A percentile compares a stretch with the other conserved stretches of the same genome.
Evolutionary conservation across 2,113 vertebrate species (phyloP).

Genomic region (Hassar affinis): DNA sequence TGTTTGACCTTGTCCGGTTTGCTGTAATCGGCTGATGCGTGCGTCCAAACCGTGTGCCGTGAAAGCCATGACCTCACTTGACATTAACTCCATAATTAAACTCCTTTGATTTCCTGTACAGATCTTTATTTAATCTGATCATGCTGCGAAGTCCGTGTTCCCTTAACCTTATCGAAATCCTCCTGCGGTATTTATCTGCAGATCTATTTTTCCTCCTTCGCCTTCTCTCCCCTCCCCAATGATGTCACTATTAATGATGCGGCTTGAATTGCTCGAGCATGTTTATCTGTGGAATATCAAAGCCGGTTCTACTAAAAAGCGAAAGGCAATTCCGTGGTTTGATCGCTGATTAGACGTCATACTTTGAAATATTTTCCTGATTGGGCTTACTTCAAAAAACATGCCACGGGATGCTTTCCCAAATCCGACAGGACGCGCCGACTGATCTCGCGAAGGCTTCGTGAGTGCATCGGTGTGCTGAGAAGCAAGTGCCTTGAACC

Average conservation of each 20-base stretch:
- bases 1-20: neutral
- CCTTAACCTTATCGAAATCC: conserved; percentile 8
- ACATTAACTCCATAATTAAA: conserved; percentile 21
- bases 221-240: neutral
- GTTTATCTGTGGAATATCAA: conserved; percentile 67
- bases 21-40: neutral
- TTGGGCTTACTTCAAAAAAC: conserved; percentile 51
- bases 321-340: conserved; percentile 43
- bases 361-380: conserved; percentile 50
- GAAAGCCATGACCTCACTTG: conserved; percentile 18
- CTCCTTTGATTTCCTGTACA: conserved; percentile 37
- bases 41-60: neutral
- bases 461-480: conserved; percentile 45
- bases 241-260: conserved; percentile 56
- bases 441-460: conserved; percentile 51
- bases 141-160: neutral
- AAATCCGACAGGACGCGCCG: conserved; percentile 60
- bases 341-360: conserved; percentile 64
- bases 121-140: conserved; percentile 34
- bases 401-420: conserved; percentile 40
- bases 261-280: conserved; percentile 65
- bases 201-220: conserved; percentile 36
- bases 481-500: conserved; percentile 49
- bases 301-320: conserved; percentile 53
- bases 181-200: conserved; percentile 20